Conservation (phyloP, 2,797 vertebrate species). For the Anableps anableps region DNA sequence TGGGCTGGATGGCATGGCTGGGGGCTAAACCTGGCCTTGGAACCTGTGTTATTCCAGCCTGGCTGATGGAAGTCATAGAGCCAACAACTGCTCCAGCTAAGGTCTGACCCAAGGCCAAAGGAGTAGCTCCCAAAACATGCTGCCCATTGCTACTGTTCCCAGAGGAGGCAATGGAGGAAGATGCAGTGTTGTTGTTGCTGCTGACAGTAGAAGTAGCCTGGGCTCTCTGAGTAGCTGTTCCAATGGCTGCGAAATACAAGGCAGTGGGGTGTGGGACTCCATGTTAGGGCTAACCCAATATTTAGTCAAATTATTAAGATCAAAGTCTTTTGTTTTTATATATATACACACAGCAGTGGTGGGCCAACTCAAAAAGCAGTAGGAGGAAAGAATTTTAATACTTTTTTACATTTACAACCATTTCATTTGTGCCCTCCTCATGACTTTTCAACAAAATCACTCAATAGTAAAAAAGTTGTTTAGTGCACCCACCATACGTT, state of each 20-base stretch:
- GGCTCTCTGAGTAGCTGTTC: constrained; percentile 87
- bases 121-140: constrained; percentile 78
- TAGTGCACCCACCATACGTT: neutral
- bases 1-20: constrained; percentile 89
- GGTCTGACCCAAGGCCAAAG: constrained; percentile 85
- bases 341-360: constrained; percentile 34
- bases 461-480: neutral
- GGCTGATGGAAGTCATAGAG: constrained; percentile 79
- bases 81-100: constrained; percentile 80
- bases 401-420: neutral
- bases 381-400: neutral
- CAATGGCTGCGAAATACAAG: constrained; percentile 90
- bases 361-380: constrained; percentile 32
- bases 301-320: constrained; percentile 41
- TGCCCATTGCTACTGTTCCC: constrained; percentile 82
- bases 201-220: constrained; percentile 83
- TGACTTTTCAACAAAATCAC: neutral
- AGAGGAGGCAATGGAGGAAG: constrained; percentile 70
- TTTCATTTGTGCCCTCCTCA: too few species aligned
- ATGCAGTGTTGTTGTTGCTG: constrained; percentile 77
- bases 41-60: constrained; percentile 76
- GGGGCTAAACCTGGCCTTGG: constrained; percentile 82
- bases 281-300: constrained; percentile 74
- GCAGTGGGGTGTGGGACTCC: constrained; percentile 70
- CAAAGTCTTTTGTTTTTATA: constrained; percentile 30